Evolutionary conservation across 92 coral and sea anemone species (phyloP).

Genomic region (Porites evermanni): DNA sequence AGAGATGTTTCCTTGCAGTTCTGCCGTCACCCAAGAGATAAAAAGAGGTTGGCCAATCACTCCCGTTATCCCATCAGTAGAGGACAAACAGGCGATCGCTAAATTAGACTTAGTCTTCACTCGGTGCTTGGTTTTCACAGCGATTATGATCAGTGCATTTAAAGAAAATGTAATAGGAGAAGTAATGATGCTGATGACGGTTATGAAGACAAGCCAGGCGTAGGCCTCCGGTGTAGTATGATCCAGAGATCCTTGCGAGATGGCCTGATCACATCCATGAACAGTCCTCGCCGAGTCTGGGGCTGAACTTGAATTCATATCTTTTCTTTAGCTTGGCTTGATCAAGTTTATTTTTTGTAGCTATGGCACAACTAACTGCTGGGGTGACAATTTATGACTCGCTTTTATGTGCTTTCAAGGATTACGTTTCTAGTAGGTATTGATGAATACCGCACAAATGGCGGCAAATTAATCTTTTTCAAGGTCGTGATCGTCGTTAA

Average conservation of each 20-base stretch:
- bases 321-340: too few species aligned
- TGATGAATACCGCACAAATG: too few species aligned
- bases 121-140: constrained; percentile 8
- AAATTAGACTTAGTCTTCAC: background rate
- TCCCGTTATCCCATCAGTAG: background rate
- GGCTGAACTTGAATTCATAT: too few species aligned
- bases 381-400: too few species aligned
- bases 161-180: background rate
- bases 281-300: too few species aligned
- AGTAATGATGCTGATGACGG: background rate
- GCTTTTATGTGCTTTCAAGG: too few species aligned
- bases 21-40: background rate
- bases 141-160: background rate
- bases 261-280: too few species aligned
- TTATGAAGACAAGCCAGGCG: background rate
- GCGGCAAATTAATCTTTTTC: too few species aligned
- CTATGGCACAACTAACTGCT: too few species aligned
- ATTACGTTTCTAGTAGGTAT: too few species aligned
- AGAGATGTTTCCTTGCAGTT: background rate
- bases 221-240: background rate
- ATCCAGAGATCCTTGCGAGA: background rate
- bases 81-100: background rate
- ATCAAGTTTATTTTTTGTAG: too few species aligned
- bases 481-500: too few species aligned
- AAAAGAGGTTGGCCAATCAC: constrained; percentile 6